A percentile compares a stretch with the other conserved stretches of the same genome.
These are phyloP conservation scores for Semotilus atromaculatus DNA, from an alignment of 2,797 vertebrate species.

Conservation along the genomic window DNA sequence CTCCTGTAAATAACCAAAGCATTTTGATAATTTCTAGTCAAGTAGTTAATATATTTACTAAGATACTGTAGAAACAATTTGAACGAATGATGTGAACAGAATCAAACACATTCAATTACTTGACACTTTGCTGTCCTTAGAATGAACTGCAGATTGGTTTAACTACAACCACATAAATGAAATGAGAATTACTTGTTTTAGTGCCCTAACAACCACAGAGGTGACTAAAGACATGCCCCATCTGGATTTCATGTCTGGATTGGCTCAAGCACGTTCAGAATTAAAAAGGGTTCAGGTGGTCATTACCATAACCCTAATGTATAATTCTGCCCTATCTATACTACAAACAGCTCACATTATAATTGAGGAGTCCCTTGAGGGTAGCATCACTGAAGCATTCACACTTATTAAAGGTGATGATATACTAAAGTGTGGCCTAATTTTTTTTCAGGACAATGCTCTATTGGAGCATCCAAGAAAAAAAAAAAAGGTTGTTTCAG, in stretches of 20 bases:
- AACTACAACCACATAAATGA: not conserved
- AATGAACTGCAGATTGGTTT: not conserved
- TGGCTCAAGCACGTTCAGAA: conserved; percentile 22
- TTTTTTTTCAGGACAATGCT: conserved; percentile 11
- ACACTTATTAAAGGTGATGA: conserved; percentile 35
- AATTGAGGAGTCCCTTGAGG: conserved; percentile 33
- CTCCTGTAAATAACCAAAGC: not conserved
- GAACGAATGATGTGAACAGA: not conserved
- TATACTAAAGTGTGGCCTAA: not conserved
- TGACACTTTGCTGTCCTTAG: not conserved
- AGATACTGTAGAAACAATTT: not conserved
- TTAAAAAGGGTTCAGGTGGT: conserved; percentile 50
- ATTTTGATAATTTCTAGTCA: not conserved
- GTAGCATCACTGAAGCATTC: conserved; percentile 15
- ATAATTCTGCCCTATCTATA: conserved; percentile 46
- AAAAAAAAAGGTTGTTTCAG: too few relatives aligned
- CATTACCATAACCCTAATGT: conserved; percentile 43
- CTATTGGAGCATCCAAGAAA: not conserved
- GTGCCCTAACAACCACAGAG: conserved; percentile 9
- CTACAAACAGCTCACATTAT: conserved; percentile 19
- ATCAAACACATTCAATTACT: not conserved
- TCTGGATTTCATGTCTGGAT: conserved; percentile 24
- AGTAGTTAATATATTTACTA: not conserved
- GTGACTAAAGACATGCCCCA: conserved; percentile 33
- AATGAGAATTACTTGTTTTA: conserved; percentile 18